phyloP scores from a whole-genome alignment of 1,140 invertebrate species.

The Anoplophora glabripennis region DNA sequence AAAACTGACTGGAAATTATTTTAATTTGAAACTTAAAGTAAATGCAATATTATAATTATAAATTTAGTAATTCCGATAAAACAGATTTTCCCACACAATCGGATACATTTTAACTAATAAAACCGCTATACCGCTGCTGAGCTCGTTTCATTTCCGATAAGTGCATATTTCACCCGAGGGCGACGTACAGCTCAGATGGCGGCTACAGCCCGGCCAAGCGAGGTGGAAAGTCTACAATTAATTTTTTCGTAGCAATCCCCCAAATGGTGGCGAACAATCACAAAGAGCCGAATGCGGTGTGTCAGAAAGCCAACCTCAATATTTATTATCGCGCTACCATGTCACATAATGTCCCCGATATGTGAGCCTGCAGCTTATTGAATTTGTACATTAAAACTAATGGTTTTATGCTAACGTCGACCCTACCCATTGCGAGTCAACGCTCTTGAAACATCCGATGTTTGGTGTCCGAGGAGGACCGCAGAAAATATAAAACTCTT shows the following conservation, averaged over 20 bases:
- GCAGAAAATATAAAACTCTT: constrained; percentile 4
- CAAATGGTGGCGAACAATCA: constrained; percentile 3
- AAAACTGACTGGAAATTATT: too few species aligned
- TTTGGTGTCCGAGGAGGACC: constrained; percentile 6
- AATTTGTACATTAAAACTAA: constrained; percentile 22
- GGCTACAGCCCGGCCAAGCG: constrained; percentile 7
- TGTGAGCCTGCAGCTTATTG: constrained; percentile 14
- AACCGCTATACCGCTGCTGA: neutral
- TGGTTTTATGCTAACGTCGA: constrained; percentile 19
- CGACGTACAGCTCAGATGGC: constrained; percentile 1
- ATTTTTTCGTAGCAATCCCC: constrained; percentile 12
- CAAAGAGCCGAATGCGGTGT: constrained; percentile 16
- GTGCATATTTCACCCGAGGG: constrained; percentile 3
- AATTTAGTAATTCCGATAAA: too few species aligned
- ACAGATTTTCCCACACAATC: too few species aligned
- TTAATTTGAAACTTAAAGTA: too few species aligned
- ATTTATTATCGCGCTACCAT: constrained; percentile 19
- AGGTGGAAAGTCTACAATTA: constrained; percentile 15
- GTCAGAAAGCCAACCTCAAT: constrained; percentile 15
- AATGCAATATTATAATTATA: too few species aligned
- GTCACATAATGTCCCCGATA: constrained; percentile 13
- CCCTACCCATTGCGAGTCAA: constrained; percentile 7
- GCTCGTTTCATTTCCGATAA: neutral
- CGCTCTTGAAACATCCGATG: constrained; percentile 3
- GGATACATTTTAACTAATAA: too few species aligned